Conservation (phyloP, 2,113 vertebrate species). For the Gopherus evgoodei region DNA sequence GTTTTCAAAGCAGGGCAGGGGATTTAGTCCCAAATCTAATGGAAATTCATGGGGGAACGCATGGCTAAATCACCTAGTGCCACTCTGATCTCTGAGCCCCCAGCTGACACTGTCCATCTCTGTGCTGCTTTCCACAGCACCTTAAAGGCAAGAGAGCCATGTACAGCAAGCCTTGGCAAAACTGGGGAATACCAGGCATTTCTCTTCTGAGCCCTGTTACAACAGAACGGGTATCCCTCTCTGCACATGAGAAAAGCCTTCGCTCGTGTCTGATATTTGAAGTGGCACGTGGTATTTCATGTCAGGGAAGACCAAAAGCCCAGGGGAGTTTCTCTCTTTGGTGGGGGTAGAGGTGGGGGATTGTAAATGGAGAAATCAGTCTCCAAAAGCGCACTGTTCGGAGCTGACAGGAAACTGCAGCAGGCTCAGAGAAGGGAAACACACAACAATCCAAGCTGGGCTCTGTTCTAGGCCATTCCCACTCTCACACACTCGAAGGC, state of each 20-base stretch:
- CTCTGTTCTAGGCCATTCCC: neutral
- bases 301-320: too few species aligned
- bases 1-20: neutral
- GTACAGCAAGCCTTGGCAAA: slow-evolving; percentile 14
- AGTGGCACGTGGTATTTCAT: too few species aligned
- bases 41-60: neutral
- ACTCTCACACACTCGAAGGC: neutral
- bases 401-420: neutral
- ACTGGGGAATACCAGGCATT: neutral
- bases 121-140: slow-evolving; percentile 16
- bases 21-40: neutral
- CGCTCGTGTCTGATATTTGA: too few species aligned
- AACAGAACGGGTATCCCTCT: neutral
- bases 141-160: neutral
- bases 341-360: too few species aligned
- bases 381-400: neutral
- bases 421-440: neutral
- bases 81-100: neutral
- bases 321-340: neutral
- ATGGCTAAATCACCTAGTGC: neutral
- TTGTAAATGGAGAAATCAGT: neutral
- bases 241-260: too few species aligned
- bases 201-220: neutral
- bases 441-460: neutral
- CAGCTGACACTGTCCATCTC: neutral